Percentiles rank a stretch among this genome's conserved stretches.
phyloP scores from a whole-genome alignment of 2,113 vertebrate genomes.

The Echinops telfairi region DNA sequence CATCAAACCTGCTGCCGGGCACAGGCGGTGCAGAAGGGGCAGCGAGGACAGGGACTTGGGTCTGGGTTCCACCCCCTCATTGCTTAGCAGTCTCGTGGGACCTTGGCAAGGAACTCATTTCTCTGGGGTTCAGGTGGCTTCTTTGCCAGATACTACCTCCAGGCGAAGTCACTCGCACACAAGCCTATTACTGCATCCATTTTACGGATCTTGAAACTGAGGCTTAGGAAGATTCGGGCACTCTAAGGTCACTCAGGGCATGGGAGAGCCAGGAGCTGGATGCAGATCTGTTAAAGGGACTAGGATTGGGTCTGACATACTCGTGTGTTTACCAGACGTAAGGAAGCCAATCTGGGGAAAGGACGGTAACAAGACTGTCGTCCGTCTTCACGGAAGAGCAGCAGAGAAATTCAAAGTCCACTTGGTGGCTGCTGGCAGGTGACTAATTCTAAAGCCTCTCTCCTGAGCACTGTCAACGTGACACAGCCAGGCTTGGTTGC shows the following conservation, averaged over 20 bases:
- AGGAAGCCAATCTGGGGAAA: not conserved
- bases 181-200: no score
- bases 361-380: not conserved
- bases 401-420: not conserved
- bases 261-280: not conserved
- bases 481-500: not conserved
- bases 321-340: not conserved
- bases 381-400: not conserved
- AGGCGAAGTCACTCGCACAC: not conserved
- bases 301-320: not conserved
- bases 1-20: not conserved
- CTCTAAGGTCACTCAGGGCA: no score
- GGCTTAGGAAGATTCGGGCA: no score
- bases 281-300: not conserved
- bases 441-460: not conserved
- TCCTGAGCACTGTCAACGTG: not conserved
- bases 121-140: not conserved
- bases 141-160: not conserved
- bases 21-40: not conserved
- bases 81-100: not conserved
- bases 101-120: not conserved
- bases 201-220: no score
- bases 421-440: not conserved
- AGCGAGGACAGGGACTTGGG: not conserved
- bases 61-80: not conserved